These are phyloP conservation scores for Polypedilum pembai DNA, from an alignment of 1,140 invertebrate species.

Conservation along the genomic window DNA sequence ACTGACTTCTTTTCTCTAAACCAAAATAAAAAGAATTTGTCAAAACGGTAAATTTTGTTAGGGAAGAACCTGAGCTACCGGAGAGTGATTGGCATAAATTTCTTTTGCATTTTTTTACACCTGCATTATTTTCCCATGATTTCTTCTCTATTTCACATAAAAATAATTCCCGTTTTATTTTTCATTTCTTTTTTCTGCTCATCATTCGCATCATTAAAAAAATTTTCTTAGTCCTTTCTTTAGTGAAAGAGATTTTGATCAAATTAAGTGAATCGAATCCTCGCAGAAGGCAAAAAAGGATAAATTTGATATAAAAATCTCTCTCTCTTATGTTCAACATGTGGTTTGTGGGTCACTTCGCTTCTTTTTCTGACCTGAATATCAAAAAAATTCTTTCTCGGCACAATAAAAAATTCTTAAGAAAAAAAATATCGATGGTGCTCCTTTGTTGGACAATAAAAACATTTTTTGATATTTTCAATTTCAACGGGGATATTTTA, in stretches of 20 bases:
- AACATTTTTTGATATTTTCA: constrained; percentile 20
- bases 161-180: neutral
- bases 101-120: constrained; percentile 19
- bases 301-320: neutral
- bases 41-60: constrained; percentile 12
- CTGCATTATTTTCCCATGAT: constrained; percentile 24
- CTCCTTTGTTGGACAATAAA: neutral
- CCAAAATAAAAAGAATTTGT: neutral
- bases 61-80: neutral
- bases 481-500: neutral
- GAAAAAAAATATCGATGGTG: neutral
- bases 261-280: neutral
- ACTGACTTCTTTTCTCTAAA: neutral
- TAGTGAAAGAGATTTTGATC: neutral
- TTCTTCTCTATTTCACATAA: neutral
- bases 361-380: neutral
- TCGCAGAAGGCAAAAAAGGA: constrained; percentile 13
- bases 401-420: neutral
- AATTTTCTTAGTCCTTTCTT: neutral
- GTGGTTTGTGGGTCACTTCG: neutral
- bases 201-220: constrained; percentile 23
- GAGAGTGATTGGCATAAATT: neutral
- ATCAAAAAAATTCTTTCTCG: neutral
- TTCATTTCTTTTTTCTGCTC: constrained; percentile 19
- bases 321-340: constrained; percentile 9